phyloP scores from a whole-genome alignment of 2,113 vertebrate genomes.

The Glaucidium brasilianum region DNA sequence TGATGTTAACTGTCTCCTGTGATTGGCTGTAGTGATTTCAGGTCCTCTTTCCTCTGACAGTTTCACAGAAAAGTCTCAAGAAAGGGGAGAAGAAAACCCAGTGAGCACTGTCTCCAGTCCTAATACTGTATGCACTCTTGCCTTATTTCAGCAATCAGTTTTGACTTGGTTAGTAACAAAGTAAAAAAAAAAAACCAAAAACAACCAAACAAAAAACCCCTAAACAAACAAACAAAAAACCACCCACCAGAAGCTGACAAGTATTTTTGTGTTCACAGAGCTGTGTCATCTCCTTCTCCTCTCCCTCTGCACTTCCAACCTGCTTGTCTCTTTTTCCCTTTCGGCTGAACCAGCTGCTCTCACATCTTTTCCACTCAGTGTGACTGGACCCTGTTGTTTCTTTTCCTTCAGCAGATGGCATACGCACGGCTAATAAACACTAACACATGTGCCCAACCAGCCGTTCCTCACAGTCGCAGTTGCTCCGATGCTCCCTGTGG shows the following conservation, averaged over 20 bases:
- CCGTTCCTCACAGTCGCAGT: neutral
- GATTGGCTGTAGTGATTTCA: neutral
- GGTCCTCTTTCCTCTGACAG: neutral
- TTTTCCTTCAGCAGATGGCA: neutral
- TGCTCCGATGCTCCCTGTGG: neutral
- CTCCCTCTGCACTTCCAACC: neutral
- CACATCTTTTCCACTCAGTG: neutral
- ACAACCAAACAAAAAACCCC: neutral
- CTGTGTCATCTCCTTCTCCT: accelerated
- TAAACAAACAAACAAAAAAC: no score
- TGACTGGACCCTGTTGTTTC: neutral
- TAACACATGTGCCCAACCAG: neutral
- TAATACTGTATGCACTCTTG: neutral
- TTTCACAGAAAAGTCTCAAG: neutral
- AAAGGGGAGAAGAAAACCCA: neutral
- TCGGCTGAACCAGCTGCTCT: neutral
- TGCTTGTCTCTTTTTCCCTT: neutral
- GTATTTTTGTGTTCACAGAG: neutral
- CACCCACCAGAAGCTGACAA: neutral
- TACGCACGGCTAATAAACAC: neutral
- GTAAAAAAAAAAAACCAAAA: neutral
- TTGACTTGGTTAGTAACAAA: neutral
- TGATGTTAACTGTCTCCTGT: neutral
- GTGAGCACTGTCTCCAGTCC: neutral
- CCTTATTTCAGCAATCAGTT: neutral